Conservation (phyloP, 1,140 invertebrate genomes). For the Caenorhabditis latens region DNA sequence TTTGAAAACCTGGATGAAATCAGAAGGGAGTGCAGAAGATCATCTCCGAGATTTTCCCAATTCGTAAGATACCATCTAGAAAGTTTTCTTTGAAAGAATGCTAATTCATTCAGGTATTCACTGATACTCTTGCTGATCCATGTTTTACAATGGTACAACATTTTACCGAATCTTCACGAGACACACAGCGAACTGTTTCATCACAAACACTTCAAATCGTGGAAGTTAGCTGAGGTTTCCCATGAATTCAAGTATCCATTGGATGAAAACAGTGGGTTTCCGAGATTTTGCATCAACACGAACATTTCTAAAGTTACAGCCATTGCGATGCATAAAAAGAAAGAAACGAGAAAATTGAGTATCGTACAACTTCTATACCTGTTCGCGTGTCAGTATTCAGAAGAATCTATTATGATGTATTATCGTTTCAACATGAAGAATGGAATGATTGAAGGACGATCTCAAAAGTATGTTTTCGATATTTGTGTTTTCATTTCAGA, state of each 20-base stretch:
- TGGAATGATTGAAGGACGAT: background rate
- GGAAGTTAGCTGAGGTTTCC: background rate
- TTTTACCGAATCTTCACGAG: background rate
- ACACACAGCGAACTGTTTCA: background rate
- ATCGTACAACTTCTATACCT: constrained; percentile 14
- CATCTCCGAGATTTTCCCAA: background rate
- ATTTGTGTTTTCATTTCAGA: too few species aligned
- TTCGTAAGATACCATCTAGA: background rate
- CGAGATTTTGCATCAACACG: background rate
- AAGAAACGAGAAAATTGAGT: background rate
- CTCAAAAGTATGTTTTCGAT: too few species aligned
- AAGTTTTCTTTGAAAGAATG: background rate
- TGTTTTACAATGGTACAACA: constrained; percentile 5
- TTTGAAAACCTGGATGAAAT: background rate
- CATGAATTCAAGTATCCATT: constrained; percentile 7
- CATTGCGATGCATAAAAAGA: background rate
- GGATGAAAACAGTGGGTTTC: constrained; percentile 17
- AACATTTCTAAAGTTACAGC: background rate
- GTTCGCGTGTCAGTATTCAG: constrained; percentile 23
- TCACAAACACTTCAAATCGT: background rate
- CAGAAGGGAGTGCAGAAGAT: background rate
- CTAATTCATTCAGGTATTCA: background rate
- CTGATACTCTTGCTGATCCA: background rate
- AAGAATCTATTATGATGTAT: background rate
- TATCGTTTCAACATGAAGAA: background rate